Evolutionary conservation across 30 jellyfish, hydroid and myxozoan species (phyloP).

Genomic region (Mastigias papua): DNA sequence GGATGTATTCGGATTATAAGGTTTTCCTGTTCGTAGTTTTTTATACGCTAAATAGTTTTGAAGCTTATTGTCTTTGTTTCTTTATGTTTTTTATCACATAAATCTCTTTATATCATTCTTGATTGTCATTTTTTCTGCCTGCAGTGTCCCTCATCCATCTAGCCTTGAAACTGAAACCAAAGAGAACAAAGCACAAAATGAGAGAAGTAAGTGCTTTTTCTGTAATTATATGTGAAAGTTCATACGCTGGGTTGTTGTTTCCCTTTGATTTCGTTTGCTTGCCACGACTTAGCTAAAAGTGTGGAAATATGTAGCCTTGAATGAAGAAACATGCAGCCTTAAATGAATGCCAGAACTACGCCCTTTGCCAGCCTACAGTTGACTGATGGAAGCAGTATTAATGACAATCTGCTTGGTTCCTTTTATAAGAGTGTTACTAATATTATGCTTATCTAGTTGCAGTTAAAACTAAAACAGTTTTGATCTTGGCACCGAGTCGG

Average conservation of each 20-base stretch:
- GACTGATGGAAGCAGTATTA: no score
- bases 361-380: no score
- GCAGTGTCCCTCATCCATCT: not conserved
- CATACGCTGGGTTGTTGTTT: no score
- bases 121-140: not conserved
- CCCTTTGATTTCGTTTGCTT: no score
- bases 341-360: no score
- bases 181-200: not conserved
- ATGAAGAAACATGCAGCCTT: no score
- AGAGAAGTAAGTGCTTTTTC: not conserved
- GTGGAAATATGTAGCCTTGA: no score
- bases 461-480: conserved; percentile 10
- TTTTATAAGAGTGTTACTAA: not conserved
- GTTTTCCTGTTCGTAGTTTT: not conserved
- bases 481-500: conserved; percentile 52
- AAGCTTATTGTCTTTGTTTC: not conserved
- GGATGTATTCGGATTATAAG: not conserved
- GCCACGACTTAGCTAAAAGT: no score
- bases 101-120: not conserved
- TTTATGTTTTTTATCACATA: not conserved
- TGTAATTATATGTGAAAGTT: not conserved
- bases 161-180: not conserved
- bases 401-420: no score
- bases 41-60: no score
- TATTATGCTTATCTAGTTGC: not conserved